Evolutionary conservation across 2,888 invertebrate species (phyloP), one percentile per base, ranked within the genome.

Genomic region (Pomacea canaliculata): DNA sequence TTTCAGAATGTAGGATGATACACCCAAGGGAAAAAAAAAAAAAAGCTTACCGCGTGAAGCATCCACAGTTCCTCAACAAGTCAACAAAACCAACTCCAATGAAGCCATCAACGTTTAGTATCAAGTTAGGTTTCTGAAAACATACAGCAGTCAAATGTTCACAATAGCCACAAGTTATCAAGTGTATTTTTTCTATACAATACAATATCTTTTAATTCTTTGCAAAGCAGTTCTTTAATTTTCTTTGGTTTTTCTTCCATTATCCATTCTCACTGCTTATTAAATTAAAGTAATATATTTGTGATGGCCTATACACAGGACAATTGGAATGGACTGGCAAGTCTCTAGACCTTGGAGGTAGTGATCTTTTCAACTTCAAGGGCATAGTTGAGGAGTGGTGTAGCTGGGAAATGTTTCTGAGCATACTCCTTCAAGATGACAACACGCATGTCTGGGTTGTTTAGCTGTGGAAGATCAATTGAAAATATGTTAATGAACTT

Each of bases 321-420:
- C 12, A 56, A 16, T 56, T 7, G 4, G 51, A 56, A 56, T 56
- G 16, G 16, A 2, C 16, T 16, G 51, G 51, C 16, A 37, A 13
- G 51, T 56, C 51, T 13, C 10, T 8, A 56, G 79, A 92, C 92
- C 89, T 99, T 99, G 86, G 97, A 95, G 65, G 91, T 99, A 37
- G 99, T 99, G 88, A 99, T 97, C 89, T 98, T 98, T 89, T 99
- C 99, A 60, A 99, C 99, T 92, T 98, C 97, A 18, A 98, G 92
- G 1, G 99, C 99, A 91, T 98, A 99, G 80, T 95, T 94, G 18
- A 99, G 93, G n/a, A 99, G 93, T 0, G 99, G 99, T 84, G 96
- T 96, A 7, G 95, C 94, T 1, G 98, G 98, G 93, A 98, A 98
- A 89, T 96, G 94, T 77, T 97, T 94, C 91, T 96, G 93, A 37